phyloP scores from a whole-genome alignment of 2,888 invertebrate species.

The Himalopsyche japonica region DNA sequence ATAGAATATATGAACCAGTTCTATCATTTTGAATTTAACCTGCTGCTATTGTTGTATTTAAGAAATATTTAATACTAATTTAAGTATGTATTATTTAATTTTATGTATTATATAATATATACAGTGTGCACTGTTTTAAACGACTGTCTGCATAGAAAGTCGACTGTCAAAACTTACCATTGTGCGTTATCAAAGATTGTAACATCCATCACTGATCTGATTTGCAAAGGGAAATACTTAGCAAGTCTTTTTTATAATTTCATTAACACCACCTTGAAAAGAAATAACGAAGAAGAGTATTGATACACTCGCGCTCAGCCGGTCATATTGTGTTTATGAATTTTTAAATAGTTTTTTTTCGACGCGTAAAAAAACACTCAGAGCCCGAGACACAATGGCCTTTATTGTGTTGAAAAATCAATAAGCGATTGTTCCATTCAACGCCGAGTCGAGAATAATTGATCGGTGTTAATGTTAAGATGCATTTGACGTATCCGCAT shows the following conservation, averaged over 20 bases:
- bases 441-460: constrained; percentile 7
- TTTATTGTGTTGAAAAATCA: constrained; percentile 23
- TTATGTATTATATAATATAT: no score
- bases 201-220: constrained; percentile 37
- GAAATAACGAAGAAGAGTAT: not conserved
- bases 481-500: not conserved
- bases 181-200: constrained; percentile 20
- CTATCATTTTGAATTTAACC: no score
- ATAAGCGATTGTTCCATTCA: constrained; percentile 16
- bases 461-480: not conserved
- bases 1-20: no score
- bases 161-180: constrained; percentile 33
- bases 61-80: no score
- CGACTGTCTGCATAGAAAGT: constrained; percentile 4
- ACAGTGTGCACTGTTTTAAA: not conserved
- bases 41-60: no score
- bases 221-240: constrained; percentile 27
- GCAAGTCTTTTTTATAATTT: constrained; percentile 7
- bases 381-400: constrained; percentile 6
- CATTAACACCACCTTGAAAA: not conserved
- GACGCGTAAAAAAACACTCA: not conserved
- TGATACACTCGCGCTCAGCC: not conserved
- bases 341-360: not conserved
- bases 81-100: no score
- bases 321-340: not conserved